Evolutionary conservation across 2,113 vertebrate genomes (phyloP).

Genomic region (Silurus glanis): DNA sequence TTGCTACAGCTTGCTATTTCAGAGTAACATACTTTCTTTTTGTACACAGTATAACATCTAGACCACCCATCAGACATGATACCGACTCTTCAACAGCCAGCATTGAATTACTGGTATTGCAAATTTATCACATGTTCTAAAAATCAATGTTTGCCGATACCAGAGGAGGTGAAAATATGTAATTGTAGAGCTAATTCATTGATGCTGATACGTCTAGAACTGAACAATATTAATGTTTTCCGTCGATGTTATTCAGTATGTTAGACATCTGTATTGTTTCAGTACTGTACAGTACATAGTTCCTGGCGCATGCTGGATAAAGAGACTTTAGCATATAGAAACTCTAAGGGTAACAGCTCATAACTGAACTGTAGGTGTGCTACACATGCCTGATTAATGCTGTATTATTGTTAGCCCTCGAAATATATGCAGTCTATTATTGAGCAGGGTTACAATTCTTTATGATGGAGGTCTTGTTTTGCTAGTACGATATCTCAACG

Average conservation of each 20-base stretch:
- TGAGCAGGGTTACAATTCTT: background rate
- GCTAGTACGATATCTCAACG: background rate
- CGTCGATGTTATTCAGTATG: background rate
- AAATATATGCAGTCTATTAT: constrained; percentile 5
- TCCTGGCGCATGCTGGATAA: background rate
- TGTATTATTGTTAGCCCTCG: constrained; percentile 1
- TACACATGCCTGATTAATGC: constrained; percentile 13
- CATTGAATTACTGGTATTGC: background rate
- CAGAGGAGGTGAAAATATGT: too few species aligned
- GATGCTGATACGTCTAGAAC: background rate
- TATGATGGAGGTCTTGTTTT: constrained; percentile 17
- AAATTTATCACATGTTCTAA: background rate
- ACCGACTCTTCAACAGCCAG: background rate
- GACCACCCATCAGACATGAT: background rate
- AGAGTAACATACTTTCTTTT: background rate
- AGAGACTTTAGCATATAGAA: background rate
- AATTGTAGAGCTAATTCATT: background rate
- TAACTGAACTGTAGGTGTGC: constrained; percentile 1
- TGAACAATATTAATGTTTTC: background rate
- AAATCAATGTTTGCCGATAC: background rate
- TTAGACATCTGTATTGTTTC: background rate
- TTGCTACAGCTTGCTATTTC: background rate
- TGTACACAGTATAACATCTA: background rate
- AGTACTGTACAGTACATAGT: background rate
- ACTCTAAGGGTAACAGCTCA: background rate